Evolutionary conservation across 1,140 invertebrate species (phyloP), one percentile per base, ranked within the genome.

Genomic region (Geopemphigus sp.): DNA sequence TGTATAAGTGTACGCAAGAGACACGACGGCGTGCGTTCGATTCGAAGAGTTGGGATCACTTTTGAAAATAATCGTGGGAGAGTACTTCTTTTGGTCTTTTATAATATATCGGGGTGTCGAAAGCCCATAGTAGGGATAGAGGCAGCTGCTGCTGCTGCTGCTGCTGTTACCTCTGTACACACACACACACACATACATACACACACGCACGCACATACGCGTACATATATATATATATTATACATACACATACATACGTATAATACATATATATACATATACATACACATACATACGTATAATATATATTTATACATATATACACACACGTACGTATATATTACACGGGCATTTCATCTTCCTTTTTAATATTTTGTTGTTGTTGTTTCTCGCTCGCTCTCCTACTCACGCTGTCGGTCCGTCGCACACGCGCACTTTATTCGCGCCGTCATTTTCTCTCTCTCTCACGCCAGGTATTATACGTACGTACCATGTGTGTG

Each of bases 1-100:
- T 47, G 14, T 8, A 0, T n/a, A 17, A 50, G 45, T 78, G 47
- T 47, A 56, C 74, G 74, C 57, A 45, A 54, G 56, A 61, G 22
- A 45, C 57, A 57, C 29, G 57, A 39, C 32, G 32, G 32, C 24
- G 56, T 50, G 66, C 66, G 66, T 68, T 47, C 45, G 66, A 14
- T 17, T 68, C 66, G 66, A 68, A 54, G 57, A 78, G 74, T 61
- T 78, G 74, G 74, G 74, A 78, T 78, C 74, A 78, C 74, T 78
- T 78, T 78, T 78, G 74, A 78, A 78, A 78, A 63, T 78, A 78
- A 59, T 78, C 74, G 74, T 63, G 74, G 74, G 74, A 78, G 57
- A 61, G 57, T 63, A 78, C 57, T 57, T 78, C 74, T 78, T 78
- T 78, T 78, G 74, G 74, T 78, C 74, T 78, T 78, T 78, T 78